phyloP scores from a whole-genome alignment of 1,140 invertebrate species.

The Scaptomyza montana region DNA sequence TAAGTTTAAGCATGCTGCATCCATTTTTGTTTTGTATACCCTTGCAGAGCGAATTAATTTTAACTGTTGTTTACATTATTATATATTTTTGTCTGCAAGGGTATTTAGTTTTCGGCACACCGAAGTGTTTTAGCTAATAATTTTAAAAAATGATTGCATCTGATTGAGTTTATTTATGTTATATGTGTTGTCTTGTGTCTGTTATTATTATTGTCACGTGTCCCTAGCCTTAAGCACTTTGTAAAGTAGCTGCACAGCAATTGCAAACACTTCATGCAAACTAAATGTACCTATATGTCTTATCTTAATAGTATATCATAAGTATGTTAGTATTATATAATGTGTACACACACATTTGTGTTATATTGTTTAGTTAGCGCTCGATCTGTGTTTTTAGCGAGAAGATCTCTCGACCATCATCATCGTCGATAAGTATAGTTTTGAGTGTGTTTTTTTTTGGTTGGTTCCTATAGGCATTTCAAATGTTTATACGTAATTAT shows the following conservation, averaged over 20 bases:
- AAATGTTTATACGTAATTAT: constrained; percentile 18
- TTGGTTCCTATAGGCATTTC: constrained; percentile 8
- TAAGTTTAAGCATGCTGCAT: constrained; percentile 69
- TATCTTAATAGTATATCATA: constrained; percentile 11
- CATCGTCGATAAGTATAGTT: constrained; percentile 29
- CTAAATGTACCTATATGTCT: constrained; percentile 25
- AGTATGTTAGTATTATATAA: constrained; percentile 17
- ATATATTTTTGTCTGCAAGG: not conserved
- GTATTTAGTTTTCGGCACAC: not conserved
- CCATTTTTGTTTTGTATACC: constrained; percentile 7
- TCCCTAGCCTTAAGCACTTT: constrained; percentile 64
- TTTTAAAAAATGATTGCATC: constrained; percentile 1
- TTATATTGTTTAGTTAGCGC: constrained; percentile 10
- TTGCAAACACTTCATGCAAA: constrained; percentile 12
- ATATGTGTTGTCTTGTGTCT: constrained; percentile 42
- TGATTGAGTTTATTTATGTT: constrained; percentile 7
- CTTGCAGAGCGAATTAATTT: not conserved
- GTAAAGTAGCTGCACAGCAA: constrained; percentile 30
- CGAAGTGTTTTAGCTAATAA: not conserved
- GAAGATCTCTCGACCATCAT: constrained; percentile 10
- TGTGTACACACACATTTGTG: not conserved
- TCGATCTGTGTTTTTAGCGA: constrained; percentile 46
- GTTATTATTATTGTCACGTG: constrained; percentile 26
- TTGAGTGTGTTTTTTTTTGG: not conserved
- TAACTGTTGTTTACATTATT: no score